phyloP scores from a whole-genome alignment of 2,113 vertebrate genomes.

The Clupea harengus region DNA sequence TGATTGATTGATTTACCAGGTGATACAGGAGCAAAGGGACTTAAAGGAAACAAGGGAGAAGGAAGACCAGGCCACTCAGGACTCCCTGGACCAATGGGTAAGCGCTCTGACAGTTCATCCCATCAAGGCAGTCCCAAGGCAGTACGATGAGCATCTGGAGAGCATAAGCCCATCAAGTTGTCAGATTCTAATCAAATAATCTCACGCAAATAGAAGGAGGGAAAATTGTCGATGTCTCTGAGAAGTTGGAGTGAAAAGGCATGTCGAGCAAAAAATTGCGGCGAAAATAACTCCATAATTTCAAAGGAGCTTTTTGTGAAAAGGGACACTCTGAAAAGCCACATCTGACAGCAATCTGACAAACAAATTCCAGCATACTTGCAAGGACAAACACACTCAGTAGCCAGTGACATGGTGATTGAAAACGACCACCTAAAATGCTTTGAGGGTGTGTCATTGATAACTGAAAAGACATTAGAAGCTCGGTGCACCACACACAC shows the following conservation, averaged over 20 bases:
- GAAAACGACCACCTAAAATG: no score
- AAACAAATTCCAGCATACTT: background rate
- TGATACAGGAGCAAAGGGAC: constrained; percentile 67
- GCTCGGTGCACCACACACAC: no score
- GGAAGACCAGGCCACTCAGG: constrained; percentile 66
- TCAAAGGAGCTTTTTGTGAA: background rate
- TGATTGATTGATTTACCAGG: no score
- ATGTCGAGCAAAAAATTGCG: no score
- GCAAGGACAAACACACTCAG: background rate
- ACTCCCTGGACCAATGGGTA: constrained; percentile 70
- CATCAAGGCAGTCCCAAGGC: background rate
- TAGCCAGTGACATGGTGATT: background rate
- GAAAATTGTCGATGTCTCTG: background rate
- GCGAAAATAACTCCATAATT: background rate
- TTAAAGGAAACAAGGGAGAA: constrained; percentile 74
- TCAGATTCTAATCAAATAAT: background rate
- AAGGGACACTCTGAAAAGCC: background rate
- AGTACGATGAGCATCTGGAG: background rate
- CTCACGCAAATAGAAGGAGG: background rate
- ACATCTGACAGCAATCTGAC: background rate
- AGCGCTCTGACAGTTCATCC: background rate
- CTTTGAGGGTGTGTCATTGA: background rate
- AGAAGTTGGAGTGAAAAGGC: background rate
- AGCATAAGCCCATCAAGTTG: background rate
- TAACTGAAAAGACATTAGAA: background rate